Evolutionary conservation across 2,797 vertebrate species (phyloP).

Genomic region (Danionella dracula): DNA sequence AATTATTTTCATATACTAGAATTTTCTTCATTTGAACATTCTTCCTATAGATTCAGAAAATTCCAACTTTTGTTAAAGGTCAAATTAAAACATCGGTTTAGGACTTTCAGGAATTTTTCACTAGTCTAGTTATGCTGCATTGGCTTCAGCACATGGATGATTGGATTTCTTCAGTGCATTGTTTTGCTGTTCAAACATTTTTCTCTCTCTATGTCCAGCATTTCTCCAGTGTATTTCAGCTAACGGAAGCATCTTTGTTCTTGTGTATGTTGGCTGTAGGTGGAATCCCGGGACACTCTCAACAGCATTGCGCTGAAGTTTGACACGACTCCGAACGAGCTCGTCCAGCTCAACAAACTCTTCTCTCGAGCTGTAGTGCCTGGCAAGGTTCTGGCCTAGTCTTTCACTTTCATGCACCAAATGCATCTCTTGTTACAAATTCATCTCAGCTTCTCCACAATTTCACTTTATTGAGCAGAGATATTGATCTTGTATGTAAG

Average conservation of each 20-base stretch:
- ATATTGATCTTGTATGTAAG: neutral
- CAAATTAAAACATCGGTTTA: too few relatives aligned
- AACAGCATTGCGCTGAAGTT: constrained; percentile 98
- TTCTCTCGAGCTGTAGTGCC: constrained; percentile 96
- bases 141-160: too few relatives aligned
- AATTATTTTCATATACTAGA: too few relatives aligned
- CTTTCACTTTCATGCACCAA: neutral
- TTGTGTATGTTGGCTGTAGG: constrained; percentile 70
- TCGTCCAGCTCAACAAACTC: constrained; percentile 98
- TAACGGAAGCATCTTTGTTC: neutral
- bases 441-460: neutral
- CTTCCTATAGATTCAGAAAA: too few relatives aligned
- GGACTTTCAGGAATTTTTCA: too few relatives aligned
- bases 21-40: too few relatives aligned
- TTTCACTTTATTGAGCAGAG: neutral
- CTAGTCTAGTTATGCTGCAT: too few relatives aligned
- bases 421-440: neutral
- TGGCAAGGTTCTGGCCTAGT: constrained; percentile 75
- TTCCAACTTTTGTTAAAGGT: too few relatives aligned
- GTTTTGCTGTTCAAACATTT: too few relatives aligned
- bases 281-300: constrained; percentile 94
- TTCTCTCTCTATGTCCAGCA: too few relatives aligned
- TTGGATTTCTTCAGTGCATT: too few relatives aligned
- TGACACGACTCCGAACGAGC: constrained; percentile 96
- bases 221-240: too few relatives aligned